Percentiles rank a stretch among this genome's conserved stretches.
phyloP scores from a whole-genome alignment of 2,113 vertebrate species.

The Pygoscelis adeliae region DNA sequence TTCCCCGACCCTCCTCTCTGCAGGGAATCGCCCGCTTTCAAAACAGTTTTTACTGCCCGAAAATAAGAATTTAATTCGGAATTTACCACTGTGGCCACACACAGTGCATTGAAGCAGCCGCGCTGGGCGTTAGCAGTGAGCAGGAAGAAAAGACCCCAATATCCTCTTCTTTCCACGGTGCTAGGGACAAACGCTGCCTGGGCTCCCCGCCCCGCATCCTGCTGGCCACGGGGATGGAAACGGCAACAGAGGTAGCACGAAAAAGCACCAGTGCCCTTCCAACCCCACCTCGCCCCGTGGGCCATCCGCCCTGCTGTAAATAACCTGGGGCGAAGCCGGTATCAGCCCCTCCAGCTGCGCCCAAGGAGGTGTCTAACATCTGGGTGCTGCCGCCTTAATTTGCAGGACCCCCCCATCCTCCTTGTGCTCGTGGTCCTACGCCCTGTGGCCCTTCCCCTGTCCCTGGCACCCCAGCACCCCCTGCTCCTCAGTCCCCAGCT shows the following conservation, averaged over 20 bases:
- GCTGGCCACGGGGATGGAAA: neutral
- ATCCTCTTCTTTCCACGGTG: neutral
- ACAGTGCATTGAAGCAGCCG: neutral
- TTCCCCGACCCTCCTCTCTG: neutral
- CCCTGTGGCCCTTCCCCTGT: neutral
- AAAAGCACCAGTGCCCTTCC: neutral
- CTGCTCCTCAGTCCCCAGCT: neutral
- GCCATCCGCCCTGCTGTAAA: neutral
- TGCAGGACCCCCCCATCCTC: neutral
- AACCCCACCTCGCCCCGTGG: neutral
- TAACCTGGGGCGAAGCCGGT: too few relatives aligned
- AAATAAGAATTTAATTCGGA: conserved; percentile 4
- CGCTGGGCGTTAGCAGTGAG: neutral
- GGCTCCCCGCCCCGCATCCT: neutral
- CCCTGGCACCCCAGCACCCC: neutral
- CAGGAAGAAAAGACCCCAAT: neutral
- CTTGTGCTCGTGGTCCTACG: rapidly evolving
- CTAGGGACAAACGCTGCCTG: neutral
- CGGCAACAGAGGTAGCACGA: too few relatives aligned
- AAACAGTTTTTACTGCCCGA: conserved; percentile 1
- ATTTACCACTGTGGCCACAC: neutral
- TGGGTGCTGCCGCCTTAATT: neutral
- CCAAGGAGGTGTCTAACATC: neutral
- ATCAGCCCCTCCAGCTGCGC: neutral
- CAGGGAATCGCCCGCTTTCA: neutral